These are phyloP conservation scores for Amblyraja radiata DNA, from an alignment of 2,797 vertebrate species.

Conservation along the genomic window DNA sequence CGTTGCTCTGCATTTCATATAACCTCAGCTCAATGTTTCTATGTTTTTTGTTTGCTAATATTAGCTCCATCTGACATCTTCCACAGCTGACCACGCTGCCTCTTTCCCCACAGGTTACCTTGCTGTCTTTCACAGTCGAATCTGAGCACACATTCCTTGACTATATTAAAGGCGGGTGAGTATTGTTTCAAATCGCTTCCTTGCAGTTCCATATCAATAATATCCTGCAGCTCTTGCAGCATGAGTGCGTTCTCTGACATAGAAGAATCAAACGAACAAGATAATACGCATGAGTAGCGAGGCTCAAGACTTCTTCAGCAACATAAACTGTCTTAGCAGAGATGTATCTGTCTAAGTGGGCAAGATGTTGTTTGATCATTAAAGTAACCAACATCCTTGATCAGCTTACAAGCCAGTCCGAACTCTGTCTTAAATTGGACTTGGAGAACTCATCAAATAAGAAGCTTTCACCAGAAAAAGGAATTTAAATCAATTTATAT, in stretches of 20 bases:
- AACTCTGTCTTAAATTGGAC: neutral
- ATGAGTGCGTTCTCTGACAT: neutral
- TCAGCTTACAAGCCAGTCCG: neutral
- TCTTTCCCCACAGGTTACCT: conserved; percentile 68
- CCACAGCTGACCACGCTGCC: neutral
- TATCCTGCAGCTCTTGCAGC: neutral
- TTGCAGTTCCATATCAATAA: neutral
- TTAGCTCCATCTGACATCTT: neutral
- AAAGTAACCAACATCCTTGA: neutral
- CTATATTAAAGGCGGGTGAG: conserved; percentile 96
- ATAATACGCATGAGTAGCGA: neutral
- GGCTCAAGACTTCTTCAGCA: neutral
- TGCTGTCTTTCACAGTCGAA: conserved; percentile 87
- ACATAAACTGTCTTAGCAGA: neutral
- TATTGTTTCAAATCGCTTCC: conserved; percentile 37
- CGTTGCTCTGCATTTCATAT: neutral
- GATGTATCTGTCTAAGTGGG: neutral
- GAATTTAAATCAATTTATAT: conserved; percentile 14
- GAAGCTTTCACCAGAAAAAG: neutral
- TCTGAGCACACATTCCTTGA: conserved; percentile 90
- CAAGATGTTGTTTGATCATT: neutral
- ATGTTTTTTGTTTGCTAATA: neutral
- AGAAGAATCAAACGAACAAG: neutral
- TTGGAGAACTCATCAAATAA: neutral
- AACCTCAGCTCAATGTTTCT: neutral